A percentile compares a stretch with the other conserved stretches of the same genome.
Evolutionary conservation across 2,113 vertebrate species (phyloP).

Genomic region (Nothoprocta pentlandii): DNA sequence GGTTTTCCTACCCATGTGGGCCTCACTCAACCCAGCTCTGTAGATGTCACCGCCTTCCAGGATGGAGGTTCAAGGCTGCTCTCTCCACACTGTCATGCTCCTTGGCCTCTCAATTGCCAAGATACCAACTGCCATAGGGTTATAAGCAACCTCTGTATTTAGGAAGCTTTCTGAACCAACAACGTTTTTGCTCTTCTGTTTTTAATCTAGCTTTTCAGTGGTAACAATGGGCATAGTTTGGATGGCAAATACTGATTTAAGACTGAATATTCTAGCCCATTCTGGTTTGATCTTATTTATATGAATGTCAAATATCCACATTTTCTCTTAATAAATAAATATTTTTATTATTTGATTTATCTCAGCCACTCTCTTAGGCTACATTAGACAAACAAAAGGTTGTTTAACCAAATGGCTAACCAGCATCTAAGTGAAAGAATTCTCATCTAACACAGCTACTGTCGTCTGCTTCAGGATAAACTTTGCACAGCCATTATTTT

Average conservation of each 20-base stretch:
- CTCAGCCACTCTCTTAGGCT: neutral
- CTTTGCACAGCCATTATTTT: neutral
- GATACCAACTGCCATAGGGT: neutral
- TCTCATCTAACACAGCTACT: constrained; percentile 46
- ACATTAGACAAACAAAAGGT: constrained; percentile 26
- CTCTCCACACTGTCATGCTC: neutral
- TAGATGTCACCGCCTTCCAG: neutral
- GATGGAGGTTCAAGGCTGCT: neutral
- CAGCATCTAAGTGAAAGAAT: constrained; percentile 33
- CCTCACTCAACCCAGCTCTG: neutral
- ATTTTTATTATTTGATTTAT: neutral
- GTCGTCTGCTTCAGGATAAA: constrained; percentile 32
- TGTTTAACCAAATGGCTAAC: constrained; percentile 17
- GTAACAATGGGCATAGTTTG: neutral
- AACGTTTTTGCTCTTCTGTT: neutral
- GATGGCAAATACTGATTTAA: neutral
- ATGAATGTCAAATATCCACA: neutral
- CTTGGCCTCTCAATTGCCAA: neutral
- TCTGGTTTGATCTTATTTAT: neutral
- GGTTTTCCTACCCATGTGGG: neutral
- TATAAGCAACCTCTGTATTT: neutral
- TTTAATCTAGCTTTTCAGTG: neutral
- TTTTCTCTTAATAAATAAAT: neutral
- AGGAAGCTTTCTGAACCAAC: neutral
- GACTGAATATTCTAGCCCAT: neutral